A percentile compares a stretch with the other conserved stretches of the same genome.
Evolutionary conservation across 2,888 invertebrate species (phyloP).

Genomic region (Macrophya alboannulata): DNA sequence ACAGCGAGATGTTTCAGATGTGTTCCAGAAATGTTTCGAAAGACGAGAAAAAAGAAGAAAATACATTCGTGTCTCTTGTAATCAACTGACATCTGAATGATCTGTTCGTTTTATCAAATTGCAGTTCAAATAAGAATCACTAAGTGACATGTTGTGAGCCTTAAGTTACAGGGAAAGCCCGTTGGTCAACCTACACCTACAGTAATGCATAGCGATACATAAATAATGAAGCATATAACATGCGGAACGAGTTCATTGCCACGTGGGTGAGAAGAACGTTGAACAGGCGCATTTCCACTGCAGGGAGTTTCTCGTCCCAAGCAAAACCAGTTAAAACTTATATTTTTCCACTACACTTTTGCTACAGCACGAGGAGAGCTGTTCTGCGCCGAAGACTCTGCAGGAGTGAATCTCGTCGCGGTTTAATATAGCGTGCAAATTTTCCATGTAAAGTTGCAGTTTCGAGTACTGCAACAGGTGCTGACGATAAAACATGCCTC

Average conservation of each 20-base stretch:
- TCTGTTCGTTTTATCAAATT: neutral
- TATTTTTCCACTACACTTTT: neutral
- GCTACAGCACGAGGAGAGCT: neutral
- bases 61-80: too few species aligned
- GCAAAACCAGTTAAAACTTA: conserved; percentile 24
- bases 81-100: too few species aligned
- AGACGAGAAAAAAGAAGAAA: too few species aligned
- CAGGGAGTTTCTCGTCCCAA: neutral
- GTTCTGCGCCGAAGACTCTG: neutral
- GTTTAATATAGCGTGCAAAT: neutral
- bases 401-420: neutral
- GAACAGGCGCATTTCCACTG: conserved; percentile 34
- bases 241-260: conserved; percentile 52
- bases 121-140: neutral
- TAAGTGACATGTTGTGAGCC: neutral
- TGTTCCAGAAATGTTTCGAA: neutral
- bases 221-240: conserved; percentile 18
- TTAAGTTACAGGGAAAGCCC: neutral
- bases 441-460: neutral
- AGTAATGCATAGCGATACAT: neutral
- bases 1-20: too few species aligned
- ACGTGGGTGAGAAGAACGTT: conserved; percentile 28
- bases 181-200: neutral
- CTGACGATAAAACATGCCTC: neutral
- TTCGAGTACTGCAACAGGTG: neutral